phyloP scores from a whole-genome alignment of 2,888 invertebrate species.

The Sinodicranocentrus sp. region DNA sequence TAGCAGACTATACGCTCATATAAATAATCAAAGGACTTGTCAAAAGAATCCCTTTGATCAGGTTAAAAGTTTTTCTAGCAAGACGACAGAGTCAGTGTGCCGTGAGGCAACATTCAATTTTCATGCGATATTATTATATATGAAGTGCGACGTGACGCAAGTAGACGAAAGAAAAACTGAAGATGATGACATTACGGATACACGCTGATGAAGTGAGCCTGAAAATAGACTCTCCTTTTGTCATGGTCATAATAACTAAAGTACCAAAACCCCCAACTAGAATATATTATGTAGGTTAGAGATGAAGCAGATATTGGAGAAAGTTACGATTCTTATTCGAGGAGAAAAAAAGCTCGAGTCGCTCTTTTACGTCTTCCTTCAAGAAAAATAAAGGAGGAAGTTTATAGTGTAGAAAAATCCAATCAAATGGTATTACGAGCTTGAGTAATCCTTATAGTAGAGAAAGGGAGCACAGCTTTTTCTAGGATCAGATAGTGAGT shows the following conservation, averaged over 20 bases:
- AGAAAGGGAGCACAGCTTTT: not conserved
- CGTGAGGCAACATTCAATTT: slow-evolving; percentile 36
- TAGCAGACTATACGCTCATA: slow-evolving; percentile 12
- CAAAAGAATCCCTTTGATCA: slow-evolving; percentile 51
- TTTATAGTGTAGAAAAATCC: not conserved
- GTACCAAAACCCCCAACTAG: not conserved
- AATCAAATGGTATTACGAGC: slow-evolving; percentile 3
- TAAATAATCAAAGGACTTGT: slow-evolving; percentile 51
- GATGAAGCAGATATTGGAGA: not conserved
- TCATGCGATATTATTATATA: slow-evolving; percentile 26
- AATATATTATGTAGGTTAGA: not conserved
- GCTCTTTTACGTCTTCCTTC: not conserved
- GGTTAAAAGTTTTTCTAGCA: slow-evolving; percentile 32
- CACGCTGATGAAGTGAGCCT: slow-evolving; percentile 6
- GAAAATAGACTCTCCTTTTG: slow-evolving; percentile 27
- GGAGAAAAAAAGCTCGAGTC: not conserved
- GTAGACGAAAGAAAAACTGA: not conserved
- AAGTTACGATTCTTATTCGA: not conserved
- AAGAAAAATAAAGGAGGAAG: not conserved
- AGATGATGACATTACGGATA: slow-evolving; percentile 1
- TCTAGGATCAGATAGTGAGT: not conserved
- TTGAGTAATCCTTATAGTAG: not conserved
- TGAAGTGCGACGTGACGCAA: slow-evolving; percentile 30
- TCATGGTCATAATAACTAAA: not conserved
- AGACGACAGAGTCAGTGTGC: not conserved